These are phyloP conservation scores for Dipodomys spectabilis DNA, from an alignment of 2,113 vertebrate genomes.

Conservation along the genomic window DNA sequence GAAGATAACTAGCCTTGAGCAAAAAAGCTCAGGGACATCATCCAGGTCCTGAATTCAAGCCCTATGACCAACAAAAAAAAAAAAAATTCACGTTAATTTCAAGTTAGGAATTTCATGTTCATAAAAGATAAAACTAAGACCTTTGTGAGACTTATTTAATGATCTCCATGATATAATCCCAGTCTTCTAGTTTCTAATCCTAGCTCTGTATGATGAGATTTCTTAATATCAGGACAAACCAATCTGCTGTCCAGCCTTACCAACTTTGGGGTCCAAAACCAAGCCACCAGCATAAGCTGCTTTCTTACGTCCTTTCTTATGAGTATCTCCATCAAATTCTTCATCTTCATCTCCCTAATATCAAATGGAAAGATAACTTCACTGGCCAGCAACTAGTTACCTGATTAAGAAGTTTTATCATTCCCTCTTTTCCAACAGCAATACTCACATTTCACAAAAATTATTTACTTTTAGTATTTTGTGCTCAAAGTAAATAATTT, in stretches of 20 bases:
- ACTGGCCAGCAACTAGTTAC: conserved; percentile 47
- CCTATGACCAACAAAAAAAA: conserved; percentile 16
- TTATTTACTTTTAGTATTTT: conserved; percentile 38
- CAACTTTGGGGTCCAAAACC: conserved; percentile 99
- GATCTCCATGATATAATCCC: conserved; percentile 32
- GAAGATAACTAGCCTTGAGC: too few species aligned
- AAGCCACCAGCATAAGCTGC: conserved; percentile 97
- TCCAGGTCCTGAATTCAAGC: too few species aligned
- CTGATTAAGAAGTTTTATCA: conserved; percentile 44
- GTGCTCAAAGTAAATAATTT: too few species aligned
- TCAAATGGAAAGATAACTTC: conserved; percentile 77
- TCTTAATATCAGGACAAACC: background rate
- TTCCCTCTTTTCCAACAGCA: conserved; percentile 6
- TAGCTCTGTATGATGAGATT: conserved; percentile 45
- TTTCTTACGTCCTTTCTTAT: conserved; percentile 93
- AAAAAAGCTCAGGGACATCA: too few species aligned
- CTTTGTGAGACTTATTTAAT: conserved; percentile 4
- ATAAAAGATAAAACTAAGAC: conserved; percentile 38
- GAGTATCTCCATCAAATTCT: conserved; percentile 89
- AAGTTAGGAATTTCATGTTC: conserved; percentile 11
- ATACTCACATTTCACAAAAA: conserved; percentile 23
- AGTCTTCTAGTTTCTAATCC: conserved; percentile 45
- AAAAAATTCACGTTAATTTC: conserved; percentile 32
- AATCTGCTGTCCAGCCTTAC: conserved; percentile 85
- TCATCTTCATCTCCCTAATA: conserved; percentile 92